A percentile compares a stretch with the other conserved stretches of the same genome.
Conservation (phyloP, 2,113 vertebrate genomes). For the Myrmecophaga tridactyla region DNA sequence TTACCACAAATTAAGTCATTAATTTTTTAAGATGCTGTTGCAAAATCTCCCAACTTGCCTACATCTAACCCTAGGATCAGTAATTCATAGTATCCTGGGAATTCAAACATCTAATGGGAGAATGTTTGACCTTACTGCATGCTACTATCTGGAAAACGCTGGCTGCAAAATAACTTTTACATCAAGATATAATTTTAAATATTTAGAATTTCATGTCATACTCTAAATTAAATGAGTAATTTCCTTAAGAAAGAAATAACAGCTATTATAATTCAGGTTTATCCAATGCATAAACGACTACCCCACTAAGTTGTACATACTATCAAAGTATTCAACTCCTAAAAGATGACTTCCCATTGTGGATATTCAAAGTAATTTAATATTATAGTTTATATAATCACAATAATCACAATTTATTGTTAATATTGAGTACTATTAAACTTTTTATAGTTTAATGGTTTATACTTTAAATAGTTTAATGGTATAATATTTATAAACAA, state of each 20-base stretch:
- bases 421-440: not conserved
- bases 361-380: not conserved
- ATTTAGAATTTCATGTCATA: not conserved
- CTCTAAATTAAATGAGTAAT: not conserved
- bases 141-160: not conserved
- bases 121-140: not conserved
- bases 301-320: not conserved
- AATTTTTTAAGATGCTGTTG: not conserved
- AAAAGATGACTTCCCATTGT: not conserved
- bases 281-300: not conserved
- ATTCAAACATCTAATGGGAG: not conserved
- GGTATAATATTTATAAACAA: not conserved
- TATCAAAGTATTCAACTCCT: not conserved
- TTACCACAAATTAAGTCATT: not conserved
- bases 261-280: not conserved
- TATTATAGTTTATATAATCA: not conserved
- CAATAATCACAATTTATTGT: not conserved
- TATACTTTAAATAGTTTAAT: too few species aligned
- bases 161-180: not conserved
- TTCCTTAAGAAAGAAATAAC: not conserved
- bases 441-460: not conserved
- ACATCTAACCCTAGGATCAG: not conserved
- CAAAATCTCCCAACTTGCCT: not conserved
- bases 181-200: not conserved
- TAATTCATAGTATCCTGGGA: too few species aligned